A percentile compares a stretch with the other conserved stretches of the same genome.
phyloP scores from a whole-genome alignment of 2,888 invertebrate genomes.

The Catocala sponsa region DNA sequence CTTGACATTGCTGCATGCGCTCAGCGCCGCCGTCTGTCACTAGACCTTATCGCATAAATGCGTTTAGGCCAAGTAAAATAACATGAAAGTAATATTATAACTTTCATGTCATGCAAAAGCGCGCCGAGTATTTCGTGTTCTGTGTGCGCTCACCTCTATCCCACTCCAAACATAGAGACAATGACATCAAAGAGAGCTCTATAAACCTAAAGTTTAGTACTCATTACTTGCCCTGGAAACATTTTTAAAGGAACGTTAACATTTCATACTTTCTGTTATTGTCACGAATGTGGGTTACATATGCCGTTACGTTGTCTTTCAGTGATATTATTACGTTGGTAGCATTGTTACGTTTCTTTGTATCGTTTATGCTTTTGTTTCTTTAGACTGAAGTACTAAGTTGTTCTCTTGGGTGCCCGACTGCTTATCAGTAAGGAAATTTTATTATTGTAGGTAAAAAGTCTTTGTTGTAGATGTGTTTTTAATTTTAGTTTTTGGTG shows the following conservation, averaged over 20 bases:
- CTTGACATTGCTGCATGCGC: too few relatives aligned
- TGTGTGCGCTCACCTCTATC: not conserved
- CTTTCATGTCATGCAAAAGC: too few relatives aligned
- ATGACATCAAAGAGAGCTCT: slow-evolving; percentile 5
- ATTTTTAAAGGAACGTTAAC: slow-evolving; percentile 33
- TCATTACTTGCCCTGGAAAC: slow-evolving; percentile 22
- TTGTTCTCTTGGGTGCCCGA: slow-evolving; percentile 7
- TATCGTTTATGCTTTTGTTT: slow-evolving; percentile 34
- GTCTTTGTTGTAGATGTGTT: too few relatives aligned
- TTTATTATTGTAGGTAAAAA: too few relatives aligned
- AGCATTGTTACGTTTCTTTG: slow-evolving; percentile 39
- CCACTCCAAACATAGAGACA: slow-evolving; percentile 12
- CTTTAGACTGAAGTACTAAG: not conserved
- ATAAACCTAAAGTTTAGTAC: slow-evolving; percentile 23
- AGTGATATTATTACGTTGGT: slow-evolving; percentile 44
- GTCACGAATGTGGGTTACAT: slow-evolving; percentile 43
- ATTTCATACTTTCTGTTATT: slow-evolving; percentile 51
- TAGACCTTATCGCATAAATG: too few relatives aligned
- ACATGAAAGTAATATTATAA: too few relatives aligned
- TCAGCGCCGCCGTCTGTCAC: too few relatives aligned
- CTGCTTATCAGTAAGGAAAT: not conserved
- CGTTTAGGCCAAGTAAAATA: too few relatives aligned
- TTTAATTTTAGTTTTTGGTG: too few relatives aligned
- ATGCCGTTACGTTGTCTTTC: slow-evolving; percentile 41
- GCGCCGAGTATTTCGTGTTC: too few relatives aligned